Conservation (phyloP, 2,888 invertebrate species). For the Limulus polyphemus region DNA sequence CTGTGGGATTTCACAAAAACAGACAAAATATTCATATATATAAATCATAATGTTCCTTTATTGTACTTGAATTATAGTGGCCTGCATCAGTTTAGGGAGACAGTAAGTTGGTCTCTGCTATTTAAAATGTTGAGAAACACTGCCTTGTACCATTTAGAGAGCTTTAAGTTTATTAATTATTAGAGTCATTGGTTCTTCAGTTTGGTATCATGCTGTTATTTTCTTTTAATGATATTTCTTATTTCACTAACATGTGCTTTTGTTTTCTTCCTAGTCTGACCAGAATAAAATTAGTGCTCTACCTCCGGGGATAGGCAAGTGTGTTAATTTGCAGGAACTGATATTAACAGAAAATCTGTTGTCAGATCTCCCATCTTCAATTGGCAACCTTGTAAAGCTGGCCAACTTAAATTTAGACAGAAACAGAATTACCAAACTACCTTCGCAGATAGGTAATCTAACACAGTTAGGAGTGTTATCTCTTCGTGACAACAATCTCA, state of each 20-base stretch:
- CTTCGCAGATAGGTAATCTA: slow-evolving; percentile 75
- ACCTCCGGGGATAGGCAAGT: slow-evolving; percentile 50
- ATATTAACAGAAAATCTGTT: slow-evolving; percentile 95
- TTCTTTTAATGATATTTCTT: background rate
- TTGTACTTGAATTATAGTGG: no score
- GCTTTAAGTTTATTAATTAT: background rate
- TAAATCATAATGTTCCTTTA: no score
- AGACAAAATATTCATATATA: no score
- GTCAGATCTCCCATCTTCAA: slow-evolving; percentile 73
- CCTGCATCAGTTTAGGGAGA: no score
- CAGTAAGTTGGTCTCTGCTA: no score
- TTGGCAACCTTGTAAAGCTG: slow-evolving; percentile 78
- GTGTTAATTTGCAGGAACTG: slow-evolving; percentile 84
- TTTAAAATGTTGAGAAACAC: background rate
- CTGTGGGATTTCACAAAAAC: no score
- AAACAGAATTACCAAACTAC: slow-evolving; percentile 79
- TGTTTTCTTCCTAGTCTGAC: slow-evolving; percentile 34
- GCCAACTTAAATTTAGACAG: slow-evolving; percentile 95
- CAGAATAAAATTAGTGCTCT: slow-evolving; percentile 39
- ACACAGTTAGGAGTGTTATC: slow-evolving; percentile 81
- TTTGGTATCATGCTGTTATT: background rate
- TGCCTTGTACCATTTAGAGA: background rate
- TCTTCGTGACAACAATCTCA: slow-evolving; percentile 86
- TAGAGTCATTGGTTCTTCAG: background rate
- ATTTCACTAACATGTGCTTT: background rate